A percentile compares a stretch with the other conserved stretches of the same genome.
Conservation (phyloP, 2,113 vertebrate species). For the Hirundichthys speculiger region DNA sequence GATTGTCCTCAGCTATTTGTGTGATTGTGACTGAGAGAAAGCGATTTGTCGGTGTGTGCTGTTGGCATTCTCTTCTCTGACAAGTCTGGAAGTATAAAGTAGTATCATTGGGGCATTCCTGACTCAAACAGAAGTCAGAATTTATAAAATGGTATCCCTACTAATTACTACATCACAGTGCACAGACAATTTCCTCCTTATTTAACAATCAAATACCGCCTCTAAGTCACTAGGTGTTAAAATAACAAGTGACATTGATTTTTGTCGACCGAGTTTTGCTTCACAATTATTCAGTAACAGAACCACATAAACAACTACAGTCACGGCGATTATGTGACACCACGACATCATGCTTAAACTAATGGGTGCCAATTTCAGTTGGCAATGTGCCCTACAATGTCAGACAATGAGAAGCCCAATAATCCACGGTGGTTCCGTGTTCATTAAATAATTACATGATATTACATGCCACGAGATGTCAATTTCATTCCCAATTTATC, state of each 20-base stretch:
- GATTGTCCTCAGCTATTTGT: conserved; percentile 11
- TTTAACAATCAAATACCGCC: too few species aligned
- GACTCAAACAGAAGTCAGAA: background rate
- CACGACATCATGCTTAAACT: conserved; percentile 24
- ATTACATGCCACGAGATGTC: conserved; percentile 22
- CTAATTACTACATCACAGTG: too few species aligned
- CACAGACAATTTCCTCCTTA: too few species aligned
- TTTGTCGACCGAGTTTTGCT: too few species aligned
- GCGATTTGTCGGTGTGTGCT: background rate
- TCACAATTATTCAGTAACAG: background rate
- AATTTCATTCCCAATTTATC: conserved; percentile 47
- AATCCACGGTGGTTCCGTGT: conserved; percentile 24
- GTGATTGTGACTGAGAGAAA: background rate
- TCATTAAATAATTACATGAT: conserved; percentile 32
- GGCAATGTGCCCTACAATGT: conserved; percentile 15
- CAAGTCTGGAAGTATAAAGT: background rate
- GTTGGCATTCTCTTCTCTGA: background rate
- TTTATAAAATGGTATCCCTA: too few species aligned
- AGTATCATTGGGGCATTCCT: conserved; percentile 1
- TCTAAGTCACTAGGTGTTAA: too few species aligned
- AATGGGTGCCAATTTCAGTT: conserved; percentile 48
- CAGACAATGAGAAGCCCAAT: conserved; percentile 35
- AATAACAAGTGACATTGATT: too few species aligned
- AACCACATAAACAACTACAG: background rate
- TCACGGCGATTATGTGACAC: conserved; percentile 8